A percentile compares a stretch with the other conserved stretches of the same genome.
Evolutionary conservation across 2,888 invertebrate species (phyloP).

Genomic region (Macaria notata): DNA sequence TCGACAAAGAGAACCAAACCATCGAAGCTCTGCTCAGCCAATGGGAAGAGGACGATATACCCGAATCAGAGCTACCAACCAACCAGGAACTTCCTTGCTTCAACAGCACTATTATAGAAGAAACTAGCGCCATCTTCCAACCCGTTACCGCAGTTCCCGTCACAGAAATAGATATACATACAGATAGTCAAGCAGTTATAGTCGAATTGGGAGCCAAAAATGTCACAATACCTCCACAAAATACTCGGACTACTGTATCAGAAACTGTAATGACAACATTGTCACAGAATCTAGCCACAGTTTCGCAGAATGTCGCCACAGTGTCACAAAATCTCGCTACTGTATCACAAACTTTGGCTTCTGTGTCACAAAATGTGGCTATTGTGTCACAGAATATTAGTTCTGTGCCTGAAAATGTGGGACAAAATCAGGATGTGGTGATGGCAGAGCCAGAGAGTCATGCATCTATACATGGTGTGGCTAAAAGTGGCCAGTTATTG

Average conservation of each 20-base stretch:
- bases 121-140: slow-evolving; percentile 65
- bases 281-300: background rate
- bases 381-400: slow-evolving; percentile 11
- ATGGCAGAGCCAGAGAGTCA: slow-evolving; percentile 58
- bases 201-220: slow-evolving; percentile 52
- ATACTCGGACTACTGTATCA: slow-evolving; percentile 6
- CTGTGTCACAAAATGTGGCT: slow-evolving; percentile 11
- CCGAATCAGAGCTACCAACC: slow-evolving; percentile 52
- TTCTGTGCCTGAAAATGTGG: background rate
- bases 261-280: slow-evolving; percentile 3
- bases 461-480: slow-evolving; percentile 47
- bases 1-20: slow-evolving; percentile 67
- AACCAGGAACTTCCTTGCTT: slow-evolving; percentile 63
- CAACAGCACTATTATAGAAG: slow-evolving; percentile 67
- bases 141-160: slow-evolving; percentile 65
- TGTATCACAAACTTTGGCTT: slow-evolving; percentile 9
- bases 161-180: slow-evolving; percentile 38
- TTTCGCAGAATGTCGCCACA: background rate
- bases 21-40: slow-evolving; percentile 73
- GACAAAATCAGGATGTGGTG: slow-evolving; percentile 47
- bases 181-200: slow-evolving; percentile 55
- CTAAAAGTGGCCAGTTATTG: slow-evolving; percentile 56
- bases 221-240: slow-evolving; percentile 17
- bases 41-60: slow-evolving; percentile 75
- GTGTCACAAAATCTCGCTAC: slow-evolving; percentile 17